A percentile compares a stretch with the other conserved stretches of the same genome.
phyloP scores from a whole-genome alignment of 2,888 invertebrate species.

The Meloe dianella region DNA sequence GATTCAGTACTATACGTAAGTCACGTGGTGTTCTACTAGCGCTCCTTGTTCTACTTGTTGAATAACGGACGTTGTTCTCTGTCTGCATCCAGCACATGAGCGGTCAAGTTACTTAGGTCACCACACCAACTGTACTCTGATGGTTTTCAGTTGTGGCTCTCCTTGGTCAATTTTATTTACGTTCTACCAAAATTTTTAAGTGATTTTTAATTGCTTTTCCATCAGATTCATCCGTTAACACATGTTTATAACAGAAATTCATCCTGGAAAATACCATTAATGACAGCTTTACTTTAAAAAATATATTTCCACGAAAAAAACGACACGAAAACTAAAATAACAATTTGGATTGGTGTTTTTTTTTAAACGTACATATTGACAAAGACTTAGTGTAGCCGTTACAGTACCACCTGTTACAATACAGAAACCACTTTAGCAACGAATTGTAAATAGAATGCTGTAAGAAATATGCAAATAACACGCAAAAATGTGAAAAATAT shows the following conservation, averaged over 20 bases:
- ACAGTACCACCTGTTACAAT: slow-evolving; percentile 9
- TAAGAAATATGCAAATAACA: slow-evolving; percentile 1
- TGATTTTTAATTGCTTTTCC: not conserved
- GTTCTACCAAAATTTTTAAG: not conserved
- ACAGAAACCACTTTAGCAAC: slow-evolving; percentile 8
- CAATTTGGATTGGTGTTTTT: too few species aligned
- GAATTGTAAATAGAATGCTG: slow-evolving; percentile 6
- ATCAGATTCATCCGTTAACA: not conserved
- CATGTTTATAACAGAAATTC: not conserved
- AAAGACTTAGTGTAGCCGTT: not conserved
- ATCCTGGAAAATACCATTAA: too few species aligned
- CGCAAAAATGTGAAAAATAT: slow-evolving; percentile 1
- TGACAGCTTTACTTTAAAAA: not conserved
- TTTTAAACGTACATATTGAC: slow-evolving; percentile 4
- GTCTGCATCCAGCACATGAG: too few species aligned
- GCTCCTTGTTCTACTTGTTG: too few species aligned
- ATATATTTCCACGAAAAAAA: too few species aligned
- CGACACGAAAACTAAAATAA: not conserved
- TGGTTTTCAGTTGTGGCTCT: not conserved
- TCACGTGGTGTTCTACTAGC: too few species aligned
- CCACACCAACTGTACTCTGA: too few species aligned
- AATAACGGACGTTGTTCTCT: too few species aligned
- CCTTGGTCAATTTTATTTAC: not conserved
- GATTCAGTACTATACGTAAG: too few species aligned
- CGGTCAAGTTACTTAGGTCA: too few species aligned